These are phyloP conservation scores for Eupithecia subfuscata DNA, from an alignment of 2,888 invertebrate species.

Conservation along the genomic window DNA sequence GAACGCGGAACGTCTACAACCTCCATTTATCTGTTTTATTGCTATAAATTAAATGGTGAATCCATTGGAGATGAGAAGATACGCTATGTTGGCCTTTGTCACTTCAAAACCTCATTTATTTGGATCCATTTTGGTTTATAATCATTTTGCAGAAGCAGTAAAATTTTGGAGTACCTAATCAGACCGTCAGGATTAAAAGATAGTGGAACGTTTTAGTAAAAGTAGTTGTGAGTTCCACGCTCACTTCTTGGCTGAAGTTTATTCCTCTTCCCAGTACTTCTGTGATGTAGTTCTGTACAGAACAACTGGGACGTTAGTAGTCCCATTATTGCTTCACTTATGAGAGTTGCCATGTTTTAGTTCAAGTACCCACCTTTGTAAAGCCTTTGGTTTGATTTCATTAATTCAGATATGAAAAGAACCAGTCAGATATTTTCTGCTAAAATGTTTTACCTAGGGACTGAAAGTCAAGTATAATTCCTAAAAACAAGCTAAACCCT, in stretches of 20 bases:
- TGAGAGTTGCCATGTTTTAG: neutral
- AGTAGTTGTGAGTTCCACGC: too few species aligned
- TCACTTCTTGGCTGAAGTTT: too few species aligned
- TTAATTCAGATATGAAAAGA: neutral
- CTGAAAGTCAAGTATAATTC: neutral
- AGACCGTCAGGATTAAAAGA: neutral
- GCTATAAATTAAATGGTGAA: constrained; percentile 80
- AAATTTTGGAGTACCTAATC: neutral
- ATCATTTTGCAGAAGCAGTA: neutral
- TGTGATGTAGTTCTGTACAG: too few species aligned
- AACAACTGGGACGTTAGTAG: too few species aligned
- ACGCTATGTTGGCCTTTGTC: constrained; percentile 58
- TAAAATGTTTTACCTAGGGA: neutral
- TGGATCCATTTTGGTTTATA: neutral
- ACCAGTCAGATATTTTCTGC: neutral
- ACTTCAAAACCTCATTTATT: constrained; percentile 8
- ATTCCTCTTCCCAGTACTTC: too few species aligned
- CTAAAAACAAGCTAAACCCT: neutral
- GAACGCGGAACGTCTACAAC: constrained; percentile 77
- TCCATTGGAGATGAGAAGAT: constrained; percentile 77
- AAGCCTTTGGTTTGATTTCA: neutral
- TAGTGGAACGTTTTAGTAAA: too few species aligned
- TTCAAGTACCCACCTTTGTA: neutral
- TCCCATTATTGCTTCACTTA: too few species aligned
- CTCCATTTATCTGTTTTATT: constrained; percentile 78